Percentiles rank a stretch among this genome's conserved stretches.
Conservation (phyloP, 2,797 vertebrate species). For the Lutjanus campechanus region DNA sequence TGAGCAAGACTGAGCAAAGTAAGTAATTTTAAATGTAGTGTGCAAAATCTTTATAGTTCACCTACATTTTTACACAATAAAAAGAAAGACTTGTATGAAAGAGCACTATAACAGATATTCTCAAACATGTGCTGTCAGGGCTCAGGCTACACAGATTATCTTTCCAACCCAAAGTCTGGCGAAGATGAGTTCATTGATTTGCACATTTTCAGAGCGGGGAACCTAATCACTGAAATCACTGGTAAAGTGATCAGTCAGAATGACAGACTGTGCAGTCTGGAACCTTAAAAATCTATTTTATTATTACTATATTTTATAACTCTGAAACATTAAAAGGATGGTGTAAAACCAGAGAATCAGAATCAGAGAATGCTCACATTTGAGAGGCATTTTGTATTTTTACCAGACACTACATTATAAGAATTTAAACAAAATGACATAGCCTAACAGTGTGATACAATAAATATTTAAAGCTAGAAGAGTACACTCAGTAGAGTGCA, state of each 20-base stretch:
- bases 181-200: background rate
- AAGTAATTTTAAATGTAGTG: background rate
- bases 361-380: no score
- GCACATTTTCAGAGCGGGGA: background rate
- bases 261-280: background rate
- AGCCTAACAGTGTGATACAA: background rate
- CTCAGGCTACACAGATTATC: background rate
- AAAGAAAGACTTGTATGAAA: background rate
- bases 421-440: no score
- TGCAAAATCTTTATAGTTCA: background rate
- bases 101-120: background rate
- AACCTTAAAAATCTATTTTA: background rate
- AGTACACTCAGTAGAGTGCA: no score
- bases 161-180: background rate
- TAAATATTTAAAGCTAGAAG: no score
- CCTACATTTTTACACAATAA: background rate
- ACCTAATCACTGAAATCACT: background rate
- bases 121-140: background rate
- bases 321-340: background rate
- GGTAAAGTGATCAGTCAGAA: background rate
- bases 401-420: no score
- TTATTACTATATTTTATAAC: background rate
- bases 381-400: no score
- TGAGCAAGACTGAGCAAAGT: slow-evolving; percentile 5
- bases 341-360: background rate